A percentile compares a stretch with the other conserved stretches of the same genome.
Conservation (phyloP, 2,888 invertebrate species). For the Rhingia campestris region DNA sequence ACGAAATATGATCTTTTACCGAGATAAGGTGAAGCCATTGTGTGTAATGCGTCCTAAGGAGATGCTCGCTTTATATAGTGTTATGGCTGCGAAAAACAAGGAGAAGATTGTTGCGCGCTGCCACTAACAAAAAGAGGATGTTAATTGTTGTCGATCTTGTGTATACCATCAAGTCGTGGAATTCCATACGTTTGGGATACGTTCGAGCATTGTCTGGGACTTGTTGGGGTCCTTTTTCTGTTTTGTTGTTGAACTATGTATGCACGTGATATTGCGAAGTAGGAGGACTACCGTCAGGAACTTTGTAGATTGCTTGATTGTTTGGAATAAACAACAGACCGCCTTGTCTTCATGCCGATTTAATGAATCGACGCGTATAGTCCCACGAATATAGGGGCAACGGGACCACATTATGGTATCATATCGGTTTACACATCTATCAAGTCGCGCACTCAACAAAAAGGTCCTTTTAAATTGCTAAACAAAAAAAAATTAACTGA, state of each 20-base stretch:
- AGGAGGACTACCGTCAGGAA: constrained; percentile 70
- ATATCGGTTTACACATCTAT: constrained; percentile 73
- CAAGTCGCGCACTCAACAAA: constrained; percentile 28
- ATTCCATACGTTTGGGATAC: constrained; percentile 69
- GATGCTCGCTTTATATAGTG: constrained; percentile 44
- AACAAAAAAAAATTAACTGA: constrained; percentile 24
- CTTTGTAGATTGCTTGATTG: constrained; percentile 73
- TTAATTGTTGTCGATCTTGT: constrained; percentile 65
- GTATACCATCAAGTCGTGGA: constrained; percentile 35
- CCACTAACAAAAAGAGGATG: constrained; percentile 72
- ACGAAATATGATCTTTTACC: constrained; percentile 74
- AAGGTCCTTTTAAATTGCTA: constrained; percentile 36
- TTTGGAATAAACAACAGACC: constrained; percentile 73
- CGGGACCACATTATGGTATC: constrained; percentile 63
- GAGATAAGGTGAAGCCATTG: constrained; percentile 73
- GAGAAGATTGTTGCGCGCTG: constrained; percentile 63
- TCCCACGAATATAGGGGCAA: constrained; percentile 69
- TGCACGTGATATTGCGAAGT: constrained; percentile 36
- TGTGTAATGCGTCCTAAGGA: constrained; percentile 60
- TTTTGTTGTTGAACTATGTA: constrained; percentile 32
- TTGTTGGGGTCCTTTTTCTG: constrained; percentile 46
- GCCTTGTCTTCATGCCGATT: constrained; percentile 74
- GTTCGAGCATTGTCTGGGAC: constrained; percentile 28
- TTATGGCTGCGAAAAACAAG: constrained; percentile 55
- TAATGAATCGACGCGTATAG: constrained; percentile 68